phyloP scores from a whole-genome alignment of 2,888 invertebrate species.

The Parasteatoda lunata region DNA sequence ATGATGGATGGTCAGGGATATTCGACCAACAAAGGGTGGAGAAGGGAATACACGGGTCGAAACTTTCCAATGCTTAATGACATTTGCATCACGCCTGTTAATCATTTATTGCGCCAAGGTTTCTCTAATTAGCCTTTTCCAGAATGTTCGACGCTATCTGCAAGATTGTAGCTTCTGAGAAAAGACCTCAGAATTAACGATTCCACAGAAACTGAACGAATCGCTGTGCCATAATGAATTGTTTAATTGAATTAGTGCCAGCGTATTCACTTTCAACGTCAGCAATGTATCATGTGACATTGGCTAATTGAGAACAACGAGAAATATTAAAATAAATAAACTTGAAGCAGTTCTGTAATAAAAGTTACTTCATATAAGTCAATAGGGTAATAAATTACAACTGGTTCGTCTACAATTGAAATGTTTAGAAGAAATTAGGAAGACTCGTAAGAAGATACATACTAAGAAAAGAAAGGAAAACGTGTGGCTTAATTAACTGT shows the following conservation, averaged over 20 bases:
- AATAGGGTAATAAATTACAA: no score
- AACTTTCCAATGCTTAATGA: constrained; percentile 11
- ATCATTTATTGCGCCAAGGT: constrained; percentile 23
- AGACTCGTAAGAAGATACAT: no score
- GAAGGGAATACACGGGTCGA: neutral
- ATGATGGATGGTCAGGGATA: constrained; percentile 12
- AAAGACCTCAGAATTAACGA: neutral
- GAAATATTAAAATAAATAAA: no score
- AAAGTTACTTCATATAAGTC: no score
- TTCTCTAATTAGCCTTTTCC: constrained; percentile 13
- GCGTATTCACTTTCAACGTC: neutral
- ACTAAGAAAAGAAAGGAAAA: no score
- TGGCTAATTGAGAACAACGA: no score
- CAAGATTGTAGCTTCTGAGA: neutral
- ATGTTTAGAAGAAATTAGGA: no score
- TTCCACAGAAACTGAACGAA: neutral
- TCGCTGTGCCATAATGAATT: neutral
- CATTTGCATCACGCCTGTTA: constrained; percentile 14
- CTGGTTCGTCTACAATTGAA: no score
- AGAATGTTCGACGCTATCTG: neutral
- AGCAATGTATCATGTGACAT: no score
- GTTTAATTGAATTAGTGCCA: neutral
- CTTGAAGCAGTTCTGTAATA: no score
- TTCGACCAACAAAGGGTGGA: neutral
- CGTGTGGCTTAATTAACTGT: no score